Base-by-base conservation (phyloP, 2,888 invertebrate genomes). In the Perithous albicinctus region DNA sequence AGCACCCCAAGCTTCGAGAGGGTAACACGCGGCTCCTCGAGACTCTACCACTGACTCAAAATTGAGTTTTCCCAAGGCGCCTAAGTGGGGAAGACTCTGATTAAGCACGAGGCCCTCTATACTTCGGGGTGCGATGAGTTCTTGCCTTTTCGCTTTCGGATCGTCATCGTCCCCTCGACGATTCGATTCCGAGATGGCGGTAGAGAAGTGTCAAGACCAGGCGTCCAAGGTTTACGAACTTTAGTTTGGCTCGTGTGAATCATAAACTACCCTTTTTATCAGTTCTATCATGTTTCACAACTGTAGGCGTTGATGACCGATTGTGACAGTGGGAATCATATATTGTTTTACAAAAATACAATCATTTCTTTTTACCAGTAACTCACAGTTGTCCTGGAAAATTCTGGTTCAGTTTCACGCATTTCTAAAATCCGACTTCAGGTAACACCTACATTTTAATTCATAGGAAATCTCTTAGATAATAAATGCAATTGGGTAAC, bases 41-140 rank as follows among this genome's bases (percentile, higher is more conserved):
- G 82, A 43, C 77, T 78, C 43, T 29, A 54, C 63, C 70, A 72
- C 75, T 51, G 78, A 85, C 87, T 91, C 91, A 90, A 92, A 92
- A 92, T 92, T 91, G 91, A 92, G 92, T 92, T 92, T 92, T 90
- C 88, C 89, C 85, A 83, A 86, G 87, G 86, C 83, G 86, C 86
- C 89, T 91, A 91, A 92, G 90, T 90, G 89, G 86, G 88, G 89
- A 87, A 90, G 90, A 91, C 90, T 90, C 90, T 92, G 91, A 92
- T 92, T 92, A 92, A 91, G 90, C 87, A 84, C 82, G 85, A 82
- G 84, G 67, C 77, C 70, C 54, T 56, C n/a, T n/a, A n/a, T n/a
- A 66, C 48, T 18, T n/a, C 67, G 80, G 78, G 46, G 69, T 18
- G 56, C 32, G 54, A 54, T 15, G 76, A 61, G 46, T 87, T 88